Percentiles rank a stretch among this genome's conserved stretches.
Conservation (phyloP, 1,140 invertebrate genomes). For the Pemphigus obesinymphae region DNA sequence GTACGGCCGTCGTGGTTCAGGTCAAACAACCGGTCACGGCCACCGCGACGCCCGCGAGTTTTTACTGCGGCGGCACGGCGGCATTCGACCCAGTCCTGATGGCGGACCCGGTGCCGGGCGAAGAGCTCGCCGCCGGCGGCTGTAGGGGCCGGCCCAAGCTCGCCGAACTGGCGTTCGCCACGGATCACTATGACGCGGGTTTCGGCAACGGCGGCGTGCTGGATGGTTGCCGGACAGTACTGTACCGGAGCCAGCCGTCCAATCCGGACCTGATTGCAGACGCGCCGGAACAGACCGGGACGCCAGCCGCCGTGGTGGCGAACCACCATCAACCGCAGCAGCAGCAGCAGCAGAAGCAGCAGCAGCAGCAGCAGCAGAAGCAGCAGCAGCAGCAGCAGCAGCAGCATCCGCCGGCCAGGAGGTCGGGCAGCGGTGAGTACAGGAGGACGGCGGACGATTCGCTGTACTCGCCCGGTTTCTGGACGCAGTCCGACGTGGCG, state of each 20-base stretch:
- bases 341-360: slow-evolving; percentile 48
- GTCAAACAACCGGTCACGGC: slow-evolving; percentile 48
- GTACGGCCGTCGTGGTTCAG: slow-evolving; percentile 54
- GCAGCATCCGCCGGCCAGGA: slow-evolving; percentile 48
- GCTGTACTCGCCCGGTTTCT: slow-evolving; percentile 29
- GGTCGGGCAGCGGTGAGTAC: slow-evolving; percentile 50
- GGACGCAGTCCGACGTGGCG: slow-evolving; percentile 49
- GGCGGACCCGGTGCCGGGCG: background rate
- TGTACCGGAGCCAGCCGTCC: slow-evolving; percentile 58
- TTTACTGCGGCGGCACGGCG: slow-evolving; percentile 43
- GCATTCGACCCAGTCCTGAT: slow-evolving; percentile 48
- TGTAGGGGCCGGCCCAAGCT: slow-evolving; percentile 64
- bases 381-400: slow-evolving; percentile 48
- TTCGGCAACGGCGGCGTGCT: slow-evolving; percentile 52
- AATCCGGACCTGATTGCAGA: slow-evolving; percentile 80
- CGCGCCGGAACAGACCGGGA: slow-evolving; percentile 52
- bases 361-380: background rate
- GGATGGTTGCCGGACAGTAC: slow-evolving; percentile 48
- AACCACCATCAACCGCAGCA: slow-evolving; percentile 47
- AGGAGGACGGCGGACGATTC: slow-evolving; percentile 48
- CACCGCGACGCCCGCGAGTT: slow-evolving; percentile 47
- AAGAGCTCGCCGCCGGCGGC: background rate
- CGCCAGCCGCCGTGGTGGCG: background rate
- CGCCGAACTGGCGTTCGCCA: slow-evolving; percentile 61
- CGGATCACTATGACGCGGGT: slow-evolving; percentile 58